Evolutionary conservation across 2,797 vertebrate species (phyloP), one percentile per base, ranked within the genome.

Genomic region (Pelobates cultripes): DNA sequence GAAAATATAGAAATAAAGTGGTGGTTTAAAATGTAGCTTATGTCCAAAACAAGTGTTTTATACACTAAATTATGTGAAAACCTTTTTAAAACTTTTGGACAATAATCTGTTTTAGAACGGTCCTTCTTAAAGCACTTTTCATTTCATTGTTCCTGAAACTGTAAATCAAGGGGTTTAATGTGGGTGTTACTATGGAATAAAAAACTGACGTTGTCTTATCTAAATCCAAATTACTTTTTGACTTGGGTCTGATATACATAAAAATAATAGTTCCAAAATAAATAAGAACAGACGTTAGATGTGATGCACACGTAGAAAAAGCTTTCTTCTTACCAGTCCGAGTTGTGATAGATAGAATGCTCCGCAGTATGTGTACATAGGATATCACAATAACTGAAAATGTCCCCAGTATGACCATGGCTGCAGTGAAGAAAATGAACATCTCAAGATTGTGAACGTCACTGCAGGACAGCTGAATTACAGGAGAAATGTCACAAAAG

Each of bases 381-480:
- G 77, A 79, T 3, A 73, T n/a, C 4, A 73, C 28, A 51, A 80
- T 68, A 1, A 80, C 70, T 17, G 61, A 53, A 57, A 80, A 67
- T 13, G 70, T 13, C 17, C 70, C 70, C 3, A 80, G 3, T 7
- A 73, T 73, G 7, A 80, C 47, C 13, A 55, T 79, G 40, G 40
- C 4, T 47, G 78, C 57, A 63, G 44, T 66, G 12, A 79, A 17
- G 13, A 66, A 64, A 51, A 79, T 51, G n/a, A 73, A 73, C 10
- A 51, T 66, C 44, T 79, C 70, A 7, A 79, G 78, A 4, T 73
- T 44, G 15, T 66, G 40, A 43, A 64, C 87, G 44, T 89, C 87
- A 6, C 85, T 88, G 15, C 89, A 90, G 7, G 86, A 86, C 8
- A 88, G 85, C 63, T 76, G 42, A 70, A 89, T 89, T 68, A 88